Conservation (phyloP, 1,140 invertebrate genomes). For the Grapholita molesta region DNA sequence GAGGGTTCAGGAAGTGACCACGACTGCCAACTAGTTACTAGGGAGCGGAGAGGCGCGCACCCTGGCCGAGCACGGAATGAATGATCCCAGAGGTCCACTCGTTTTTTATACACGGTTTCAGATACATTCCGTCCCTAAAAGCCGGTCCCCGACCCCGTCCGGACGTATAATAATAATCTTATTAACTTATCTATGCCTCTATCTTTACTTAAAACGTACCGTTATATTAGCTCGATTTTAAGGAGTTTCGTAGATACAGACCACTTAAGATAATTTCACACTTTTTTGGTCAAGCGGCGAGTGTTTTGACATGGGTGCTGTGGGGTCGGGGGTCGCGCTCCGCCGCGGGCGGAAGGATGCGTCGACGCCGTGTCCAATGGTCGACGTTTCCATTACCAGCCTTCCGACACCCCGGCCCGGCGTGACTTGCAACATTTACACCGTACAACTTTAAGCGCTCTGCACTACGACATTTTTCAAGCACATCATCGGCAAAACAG, state of each 20-base stretch:
- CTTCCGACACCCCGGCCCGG: conserved; percentile 18
- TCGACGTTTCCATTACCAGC: conserved; percentile 51
- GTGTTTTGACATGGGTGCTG: conserved; percentile 54
- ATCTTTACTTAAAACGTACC: conserved; percentile 74
- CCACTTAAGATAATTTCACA: conserved; percentile 74
- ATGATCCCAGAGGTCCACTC: conserved; percentile 55
- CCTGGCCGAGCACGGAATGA: conserved; percentile 62
- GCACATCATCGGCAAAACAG: no score
- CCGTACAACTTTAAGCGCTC: neutral
- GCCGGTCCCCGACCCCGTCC: conserved; percentile 59
- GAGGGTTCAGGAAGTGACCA: conserved; percentile 28
- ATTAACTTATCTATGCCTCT: conserved; percentile 74
- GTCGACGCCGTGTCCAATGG: conserved; percentile 58
- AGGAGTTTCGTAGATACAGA: conserved; percentile 58
- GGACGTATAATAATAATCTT: conserved; percentile 74
- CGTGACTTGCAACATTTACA: conserved; percentile 42
- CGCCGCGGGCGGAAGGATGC: conserved; percentile 44
- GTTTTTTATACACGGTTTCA: conserved; percentile 75
- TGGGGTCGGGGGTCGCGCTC: conserved; percentile 30
- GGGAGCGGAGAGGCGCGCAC: conserved; percentile 58
- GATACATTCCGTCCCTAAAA: conserved; percentile 72
- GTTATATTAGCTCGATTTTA: conserved; percentile 68
- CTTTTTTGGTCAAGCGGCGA: conserved; percentile 52
- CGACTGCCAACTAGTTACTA: conserved; percentile 30
- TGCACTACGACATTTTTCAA: neutral